Base-by-base conservation (phyloP, 2,113 vertebrate genomes). In the Carassius auratus region DNA sequence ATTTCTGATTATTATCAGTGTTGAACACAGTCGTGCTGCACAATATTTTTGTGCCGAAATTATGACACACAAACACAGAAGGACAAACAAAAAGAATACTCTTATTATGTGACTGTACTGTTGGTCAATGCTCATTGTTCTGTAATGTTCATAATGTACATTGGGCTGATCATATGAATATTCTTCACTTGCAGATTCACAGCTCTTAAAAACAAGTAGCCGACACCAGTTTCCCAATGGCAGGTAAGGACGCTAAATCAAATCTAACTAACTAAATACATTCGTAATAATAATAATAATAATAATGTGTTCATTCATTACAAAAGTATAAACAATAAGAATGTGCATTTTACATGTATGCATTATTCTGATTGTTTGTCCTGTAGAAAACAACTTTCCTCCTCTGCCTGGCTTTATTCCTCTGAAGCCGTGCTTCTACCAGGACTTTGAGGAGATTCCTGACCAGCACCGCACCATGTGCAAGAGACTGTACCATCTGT, bases 401-500 rank as follows among this genome's bases (percentile, higher is more conserved):
- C 98, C 98, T 0, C 90, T 99, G 88, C 98, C 98, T 0, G 94
- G 91, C 48, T 99, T 99, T 90, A 96, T 99, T 92, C 98, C 98
- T 0, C 89, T 99, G 87, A 98, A 97, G 94, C 98, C 98, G 0
- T 99, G 98, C 90, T 99, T 99, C 94, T 97, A 99, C 89, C 98
- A 99, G 93, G 97, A 99, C 93, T 99, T 99, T 5, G 97, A 99
- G 0, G 98, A 97, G 0, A 99, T 99, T 81, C 98, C 98, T 0
- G 97, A 97, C 0, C 96, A 97, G 92, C 98, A 99, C 87, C 96
- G 96, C 66, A 96, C 91, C 91, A 95, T 96, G 94, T 96, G 96
- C 94, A 99, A 97, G 90, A 97, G 97, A 85, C 96, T 99, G 85
- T 99, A 99, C 93, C 95, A 99, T 94, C 96, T 99, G 91, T 99